A percentile compares a stretch with the other conserved stretches of the same genome.
phyloP scores from a whole-genome alignment of 2,113 vertebrate genomes.

The Corythornis cristatus region DNA sequence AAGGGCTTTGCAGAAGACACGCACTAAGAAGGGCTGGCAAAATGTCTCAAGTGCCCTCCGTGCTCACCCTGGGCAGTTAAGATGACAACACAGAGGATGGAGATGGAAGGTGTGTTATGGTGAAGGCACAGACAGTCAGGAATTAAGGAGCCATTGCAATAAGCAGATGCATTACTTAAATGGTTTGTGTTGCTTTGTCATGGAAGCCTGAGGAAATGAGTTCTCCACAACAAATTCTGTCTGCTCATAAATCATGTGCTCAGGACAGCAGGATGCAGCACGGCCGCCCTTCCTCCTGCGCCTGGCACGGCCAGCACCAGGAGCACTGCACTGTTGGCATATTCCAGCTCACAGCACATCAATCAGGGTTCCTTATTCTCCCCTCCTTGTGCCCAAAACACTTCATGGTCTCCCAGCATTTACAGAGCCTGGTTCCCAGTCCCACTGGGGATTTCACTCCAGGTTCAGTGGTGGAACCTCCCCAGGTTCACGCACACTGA shows the following conservation, averaged over 20 bases:
- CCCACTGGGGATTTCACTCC: not conserved
- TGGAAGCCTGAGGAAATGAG: not conserved
- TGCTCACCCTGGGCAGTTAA: not conserved
- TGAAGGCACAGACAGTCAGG: not conserved
- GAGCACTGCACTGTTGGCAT: not conserved
- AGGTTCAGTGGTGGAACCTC: not conserved
- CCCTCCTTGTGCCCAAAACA: not conserved
- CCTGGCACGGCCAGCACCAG: not conserved
- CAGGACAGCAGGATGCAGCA: not conserved
- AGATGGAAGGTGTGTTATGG: not conserved
- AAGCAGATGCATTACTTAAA: not conserved
- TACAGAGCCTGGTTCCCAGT: not conserved
- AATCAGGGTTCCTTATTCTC: not conserved
- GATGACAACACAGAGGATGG: not conserved
- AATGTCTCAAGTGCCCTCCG: not conserved
- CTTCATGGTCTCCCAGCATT: not conserved
- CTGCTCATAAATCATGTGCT: not conserved
- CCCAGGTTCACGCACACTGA: not conserved
- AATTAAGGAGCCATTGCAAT: not conserved
- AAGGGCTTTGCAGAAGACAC: not conserved
- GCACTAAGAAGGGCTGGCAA: not conserved
- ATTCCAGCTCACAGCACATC: not conserved
- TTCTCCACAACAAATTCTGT: not conserved
- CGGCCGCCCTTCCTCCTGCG: not conserved
- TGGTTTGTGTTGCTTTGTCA: not conserved